Conservation (phyloP, 1,140 invertebrate genomes). For the Pseudomyrmex gracilis region DNA sequence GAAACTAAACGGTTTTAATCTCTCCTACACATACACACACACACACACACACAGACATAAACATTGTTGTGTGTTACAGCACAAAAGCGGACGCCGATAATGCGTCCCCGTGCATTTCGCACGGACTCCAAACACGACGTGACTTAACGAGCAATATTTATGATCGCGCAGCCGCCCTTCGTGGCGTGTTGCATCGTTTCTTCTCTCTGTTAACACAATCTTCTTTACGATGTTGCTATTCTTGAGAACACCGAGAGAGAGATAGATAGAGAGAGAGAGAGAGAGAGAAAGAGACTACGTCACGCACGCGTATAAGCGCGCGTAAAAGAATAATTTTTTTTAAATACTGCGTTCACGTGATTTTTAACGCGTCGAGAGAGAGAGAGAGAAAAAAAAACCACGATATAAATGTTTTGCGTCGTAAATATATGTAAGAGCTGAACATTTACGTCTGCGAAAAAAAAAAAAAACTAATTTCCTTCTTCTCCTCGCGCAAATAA, state of each 20-base stretch:
- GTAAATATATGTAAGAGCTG: too few relatives aligned
- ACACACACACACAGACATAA: too few relatives aligned
- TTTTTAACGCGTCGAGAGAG: too few relatives aligned
- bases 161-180: conserved; percentile 15
- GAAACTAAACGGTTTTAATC: conserved; percentile 52
- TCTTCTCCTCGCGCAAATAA: background rate
- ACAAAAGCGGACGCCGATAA: conserved; percentile 47
- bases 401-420: too few relatives aligned
- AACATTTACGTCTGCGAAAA: too few relatives aligned
- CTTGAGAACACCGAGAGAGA: background rate
- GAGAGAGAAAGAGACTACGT: background rate
- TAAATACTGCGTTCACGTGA: background rate
- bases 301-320: too few relatives aligned
- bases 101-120: background rate
- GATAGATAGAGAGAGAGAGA: too few relatives aligned
- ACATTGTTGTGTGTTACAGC: background rate
- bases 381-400: too few relatives aligned
- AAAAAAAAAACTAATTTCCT: background rate
- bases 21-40: background rate
- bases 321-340: background rate
- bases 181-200: conserved; percentile 1
- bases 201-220: background rate
- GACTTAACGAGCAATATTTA: conserved; percentile 55
- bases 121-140: conserved; percentile 47
- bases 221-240: conserved; percentile 13